Base-by-base conservation (phyloP, 2,113 vertebrate species). In the Pangasianodon hypophthalmus region DNA sequence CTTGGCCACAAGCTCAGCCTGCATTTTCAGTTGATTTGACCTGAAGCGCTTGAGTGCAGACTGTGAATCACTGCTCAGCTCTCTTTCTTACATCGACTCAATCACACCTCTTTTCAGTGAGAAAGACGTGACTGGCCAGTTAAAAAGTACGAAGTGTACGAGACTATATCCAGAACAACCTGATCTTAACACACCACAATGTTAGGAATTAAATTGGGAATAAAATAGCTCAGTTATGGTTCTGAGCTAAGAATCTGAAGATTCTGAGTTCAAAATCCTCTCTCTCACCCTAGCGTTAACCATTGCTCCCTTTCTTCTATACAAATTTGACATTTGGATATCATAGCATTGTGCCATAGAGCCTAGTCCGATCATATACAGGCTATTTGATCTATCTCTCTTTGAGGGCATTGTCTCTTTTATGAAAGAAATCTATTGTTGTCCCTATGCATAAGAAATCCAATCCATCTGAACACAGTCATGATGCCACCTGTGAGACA, bases 341-440 rank as follows among this genome's bases (percentile, higher is more conserved):
- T 26, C 54, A 54, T 21, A 69, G n/a, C 48, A 73, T 50, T 86
- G 67, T 73, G 85, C 48, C 19, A 2, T 6, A 21, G 48, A 67
- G 44, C 8, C 29, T 69, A n/a, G 44, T 73, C 64, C 64, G 9
- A 56, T 75, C 50, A 73, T 56, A 86, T 26, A 44, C 67, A 58
- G 32, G 32, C 11, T 41, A 75, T 87, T 56, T 87, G 85, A 87
- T 75, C 85, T 16, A 6, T 75, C 79, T 67, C 5, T 69, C 14
- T 54, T 48, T 19, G 11, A 41, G 79, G 79, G 58, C 19, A 48
- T 21, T 67, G 75, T 81, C 41, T 79, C 44, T 62, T 87, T 88
- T 62, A 64, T 81, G 44, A 79, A 50, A 80, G 44, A 79, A 79
- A 80, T 64, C 87, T 52, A 82, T 81, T 67, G 87, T 75, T 69